A percentile compares a stretch with the other conserved stretches of the same genome.
Evolutionary conservation across 2,888 invertebrate species (phyloP).

Genomic region (Orthosia cruda): DNA sequence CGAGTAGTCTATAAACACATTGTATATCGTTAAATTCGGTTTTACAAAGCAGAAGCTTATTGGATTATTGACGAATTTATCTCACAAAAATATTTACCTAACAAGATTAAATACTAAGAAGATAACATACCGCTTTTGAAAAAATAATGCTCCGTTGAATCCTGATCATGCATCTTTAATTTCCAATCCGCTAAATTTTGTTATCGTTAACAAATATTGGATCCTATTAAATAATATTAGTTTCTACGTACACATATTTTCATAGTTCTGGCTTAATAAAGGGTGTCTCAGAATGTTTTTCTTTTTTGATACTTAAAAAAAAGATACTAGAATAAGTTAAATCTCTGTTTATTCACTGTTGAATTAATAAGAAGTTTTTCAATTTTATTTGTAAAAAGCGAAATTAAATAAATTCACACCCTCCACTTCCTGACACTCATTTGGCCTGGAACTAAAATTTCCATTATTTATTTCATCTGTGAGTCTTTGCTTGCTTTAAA

Average conservation of each 20-base stretch:
- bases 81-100: conserved; percentile 7
- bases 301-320: too few species aligned
- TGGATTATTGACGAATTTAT: conserved; percentile 21
- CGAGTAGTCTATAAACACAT: not conserved
- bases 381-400: too few species aligned
- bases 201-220: conserved; percentile 9
- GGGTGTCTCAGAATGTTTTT: too few species aligned
- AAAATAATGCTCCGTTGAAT: not conserved
- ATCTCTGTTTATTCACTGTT: too few species aligned
- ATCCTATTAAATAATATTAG: not conserved
- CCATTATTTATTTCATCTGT: too few species aligned
- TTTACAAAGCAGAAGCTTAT: conserved; percentile 13
- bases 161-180: conserved; percentile 24
- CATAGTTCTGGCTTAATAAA: conserved; percentile 1
- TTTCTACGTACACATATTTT: conserved; percentile 13
- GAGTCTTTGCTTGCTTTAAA: too few species aligned
- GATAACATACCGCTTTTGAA: conserved; percentile 1
- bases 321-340: too few species aligned
- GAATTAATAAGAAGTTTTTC: too few species aligned
- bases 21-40: not conserved
- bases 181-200: conserved; percentile 14
- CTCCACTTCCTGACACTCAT: too few species aligned
- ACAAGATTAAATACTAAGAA: conserved; percentile 35
- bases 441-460: too few species aligned
- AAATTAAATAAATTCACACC: too few species aligned